phyloP scores from a whole-genome alignment of 92 coral and sea anemone genomes.

The Hydrozoanthus gracilis region DNA sequence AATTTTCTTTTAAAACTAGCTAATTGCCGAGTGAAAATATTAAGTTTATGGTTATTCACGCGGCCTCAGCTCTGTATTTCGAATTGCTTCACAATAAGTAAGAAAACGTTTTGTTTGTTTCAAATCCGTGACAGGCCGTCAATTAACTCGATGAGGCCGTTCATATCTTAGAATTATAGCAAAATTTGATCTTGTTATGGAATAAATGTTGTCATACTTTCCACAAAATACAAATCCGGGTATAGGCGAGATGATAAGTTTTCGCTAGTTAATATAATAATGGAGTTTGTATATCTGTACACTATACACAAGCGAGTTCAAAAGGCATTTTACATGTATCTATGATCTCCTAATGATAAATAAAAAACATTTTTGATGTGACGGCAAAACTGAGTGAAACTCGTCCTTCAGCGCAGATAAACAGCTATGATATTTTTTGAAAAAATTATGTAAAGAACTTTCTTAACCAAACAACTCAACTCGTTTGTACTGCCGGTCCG shows the following conservation, averaged over 20 bases:
- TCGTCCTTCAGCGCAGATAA: too few relatives aligned
- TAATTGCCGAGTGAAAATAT: background rate
- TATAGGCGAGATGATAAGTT: background rate
- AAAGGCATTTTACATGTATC: too few relatives aligned
- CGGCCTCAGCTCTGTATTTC: background rate
- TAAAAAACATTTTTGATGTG: too few relatives aligned
- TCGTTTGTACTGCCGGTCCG: too few relatives aligned
- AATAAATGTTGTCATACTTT: constrained; percentile 29
- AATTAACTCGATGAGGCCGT: constrained; percentile 13
- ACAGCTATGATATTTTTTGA: too few relatives aligned
- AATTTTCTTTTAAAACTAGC: constrained; percentile 5
- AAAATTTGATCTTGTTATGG: constrained; percentile 2
- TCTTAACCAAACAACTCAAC: too few relatives aligned
- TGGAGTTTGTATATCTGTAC: too few relatives aligned
- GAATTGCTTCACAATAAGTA: constrained; percentile 11
- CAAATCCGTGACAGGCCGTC: background rate
- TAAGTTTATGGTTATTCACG: background rate
- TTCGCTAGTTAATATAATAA: too few relatives aligned
- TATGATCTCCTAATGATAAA: too few relatives aligned
- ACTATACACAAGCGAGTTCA: too few relatives aligned
- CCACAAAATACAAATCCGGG: background rate
- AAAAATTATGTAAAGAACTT: too few relatives aligned
- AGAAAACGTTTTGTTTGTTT: constrained; percentile 27
- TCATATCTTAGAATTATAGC: constrained; percentile 8
- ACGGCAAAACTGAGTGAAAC: too few relatives aligned